Base-by-base conservation (phyloP, 2,797 vertebrate genomes). In the Onychomys arenicola region DNA sequence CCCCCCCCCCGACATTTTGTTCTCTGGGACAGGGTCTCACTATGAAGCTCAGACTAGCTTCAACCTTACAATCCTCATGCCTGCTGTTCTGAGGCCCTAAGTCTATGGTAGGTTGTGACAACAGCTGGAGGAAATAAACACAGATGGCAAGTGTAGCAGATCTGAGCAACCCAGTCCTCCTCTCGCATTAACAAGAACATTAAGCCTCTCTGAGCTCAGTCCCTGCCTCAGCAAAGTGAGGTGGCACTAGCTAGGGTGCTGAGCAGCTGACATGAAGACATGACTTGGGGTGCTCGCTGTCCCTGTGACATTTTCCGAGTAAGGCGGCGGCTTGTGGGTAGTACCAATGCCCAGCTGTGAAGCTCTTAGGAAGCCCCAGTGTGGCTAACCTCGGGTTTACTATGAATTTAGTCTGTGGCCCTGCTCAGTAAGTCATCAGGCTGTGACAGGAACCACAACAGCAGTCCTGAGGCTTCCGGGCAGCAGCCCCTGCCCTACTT, bases 221-320 rank as follows among this genome's bases (percentile, higher is more conserved):
- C 9, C 25, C 61, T 11, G 34, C 34, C 17, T 16, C 10, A 85
- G 80, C 23, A 59, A 73, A 46, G 1, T 6, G 49, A n/a, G 75
- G 19, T 11, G 16, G 61, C 43, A 43, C n/a, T n/a, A n/a, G n/a
- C 40, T 5, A 34, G 55, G 23, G 34, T 19, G 8, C 83, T 59
- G n/a, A 1, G 10, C 5, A 14, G 71, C 40, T 0, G 0, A 52
- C 1, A 3, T 4, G 9, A 63, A 43, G 59, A 63, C 6, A 32
- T 14, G 4, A 34, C 6, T 13, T 6, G 1, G 61, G 27, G 63
- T 13, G 16, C 25, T 81, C 14, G 10, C 2, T 5, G 10, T 27
- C 25, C 3, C 5, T 11, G 55, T 43, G 0, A 0, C 63, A 29
- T 8, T 23, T 78, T 57, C 57, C 34, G 69, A 29, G 71, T 89